phyloP scores from a whole-genome alignment of 1,140 invertebrate species.

The Papilio glaucus region DNA sequence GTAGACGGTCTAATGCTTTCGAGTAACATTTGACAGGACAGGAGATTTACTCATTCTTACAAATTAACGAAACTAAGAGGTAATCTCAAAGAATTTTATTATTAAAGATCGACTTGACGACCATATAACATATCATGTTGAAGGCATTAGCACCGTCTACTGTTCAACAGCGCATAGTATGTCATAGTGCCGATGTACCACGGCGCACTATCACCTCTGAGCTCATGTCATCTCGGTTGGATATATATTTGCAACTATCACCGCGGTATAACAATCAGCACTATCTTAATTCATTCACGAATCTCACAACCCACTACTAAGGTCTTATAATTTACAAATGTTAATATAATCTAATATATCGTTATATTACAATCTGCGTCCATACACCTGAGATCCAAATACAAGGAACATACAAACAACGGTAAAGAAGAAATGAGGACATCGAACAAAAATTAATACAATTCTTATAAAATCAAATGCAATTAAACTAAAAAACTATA shows the following conservation, averaged over 20 bases:
- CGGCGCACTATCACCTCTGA: too few relatives aligned
- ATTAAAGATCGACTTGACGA: not conserved
- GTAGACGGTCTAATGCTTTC: conserved; percentile 37
- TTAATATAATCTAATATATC: conserved; percentile 50
- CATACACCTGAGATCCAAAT: conserved; percentile 72
- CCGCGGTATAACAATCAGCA: conserved; percentile 47
- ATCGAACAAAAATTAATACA: conserved; percentile 32
- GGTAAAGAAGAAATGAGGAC: conserved; percentile 30
- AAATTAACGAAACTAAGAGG: too few relatives aligned
- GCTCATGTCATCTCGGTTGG: not conserved
- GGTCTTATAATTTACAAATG: conserved; percentile 62
- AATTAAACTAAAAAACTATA: conserved; percentile 42
- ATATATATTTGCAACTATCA: conserved; percentile 27
- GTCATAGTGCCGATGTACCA: not conserved
- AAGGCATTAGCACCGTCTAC: conserved; percentile 2
- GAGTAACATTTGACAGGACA: not conserved
- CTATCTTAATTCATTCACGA: conserved; percentile 56
- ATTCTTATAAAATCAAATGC: conserved; percentile 44
- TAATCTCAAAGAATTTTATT: too few relatives aligned
- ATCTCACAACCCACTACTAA: conserved; percentile 76
- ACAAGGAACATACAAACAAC: conserved; percentile 62
- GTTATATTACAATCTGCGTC: conserved; percentile 54
- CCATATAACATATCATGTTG: too few relatives aligned
- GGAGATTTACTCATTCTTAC: not conserved
- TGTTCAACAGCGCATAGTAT: not conserved